Conservation (phyloP, 2,888 invertebrate genomes). For the Lagria hirta region DNA sequence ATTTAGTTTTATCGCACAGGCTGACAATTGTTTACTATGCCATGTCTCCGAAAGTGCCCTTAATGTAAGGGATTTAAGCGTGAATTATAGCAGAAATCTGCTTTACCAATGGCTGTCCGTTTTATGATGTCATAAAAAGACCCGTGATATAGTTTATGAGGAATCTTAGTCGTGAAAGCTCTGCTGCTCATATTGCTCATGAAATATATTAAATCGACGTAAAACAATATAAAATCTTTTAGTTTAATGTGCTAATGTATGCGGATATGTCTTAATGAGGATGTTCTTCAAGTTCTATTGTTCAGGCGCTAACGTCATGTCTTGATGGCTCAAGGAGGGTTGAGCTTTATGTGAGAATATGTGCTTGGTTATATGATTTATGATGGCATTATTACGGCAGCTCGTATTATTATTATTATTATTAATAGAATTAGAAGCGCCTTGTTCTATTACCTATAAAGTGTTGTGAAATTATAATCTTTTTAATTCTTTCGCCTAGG, state of each 20-base stretch:
- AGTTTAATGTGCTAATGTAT: conserved; percentile 27
- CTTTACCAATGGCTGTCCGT: conserved; percentile 28
- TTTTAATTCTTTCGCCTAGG: no score
- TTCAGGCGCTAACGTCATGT: conserved; percentile 36
- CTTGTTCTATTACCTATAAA: conserved; percentile 24
- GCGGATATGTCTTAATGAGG: conserved; percentile 38
- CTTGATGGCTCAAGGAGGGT: conserved; percentile 37
- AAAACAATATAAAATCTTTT: conserved; percentile 13
- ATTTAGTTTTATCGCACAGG: no score
- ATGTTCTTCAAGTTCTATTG: conserved; percentile 36
- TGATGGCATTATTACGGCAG: conserved; percentile 32
- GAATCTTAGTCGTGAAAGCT: conserved; percentile 27
- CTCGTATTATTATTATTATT: conserved; percentile 31
- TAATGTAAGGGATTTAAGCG: conserved; percentile 24
- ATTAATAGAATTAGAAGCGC: conserved; percentile 32
- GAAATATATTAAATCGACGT: conserved; percentile 20
- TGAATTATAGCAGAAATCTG: conserved; percentile 26
- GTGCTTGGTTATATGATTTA: conserved; percentile 39
- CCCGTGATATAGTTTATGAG: conserved; percentile 31
- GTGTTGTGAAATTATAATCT: conserved; percentile 23
- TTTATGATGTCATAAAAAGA: conserved; percentile 33
- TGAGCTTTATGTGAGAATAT: conserved; percentile 37
- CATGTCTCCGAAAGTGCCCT: conserved; percentile 9
- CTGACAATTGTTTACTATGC: conserved; percentile 17
- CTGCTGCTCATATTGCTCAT: conserved; percentile 15